A percentile compares a stretch with the other conserved stretches of the same genome.
Conservation (phyloP, 2,888 invertebrate species). For the Prosopocoilus inquinatus region DNA sequence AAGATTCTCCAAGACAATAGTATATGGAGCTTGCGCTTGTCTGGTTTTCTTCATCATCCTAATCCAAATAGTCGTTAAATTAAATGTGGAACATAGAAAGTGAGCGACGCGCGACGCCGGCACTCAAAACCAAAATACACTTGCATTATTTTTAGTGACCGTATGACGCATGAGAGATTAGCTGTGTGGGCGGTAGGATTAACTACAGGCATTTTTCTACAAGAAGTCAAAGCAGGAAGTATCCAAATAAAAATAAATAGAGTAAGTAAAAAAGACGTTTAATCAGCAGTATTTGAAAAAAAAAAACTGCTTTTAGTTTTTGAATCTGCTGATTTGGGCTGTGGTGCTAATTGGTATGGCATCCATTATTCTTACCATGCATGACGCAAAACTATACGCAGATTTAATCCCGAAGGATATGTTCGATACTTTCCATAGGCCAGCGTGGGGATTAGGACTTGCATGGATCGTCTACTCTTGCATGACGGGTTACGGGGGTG, state of each 20-base stretch:
- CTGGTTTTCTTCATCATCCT: not conserved
- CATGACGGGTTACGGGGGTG: conserved; percentile 27
- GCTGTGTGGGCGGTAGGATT: conserved; percentile 22
- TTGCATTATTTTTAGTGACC: conserved; percentile 18
- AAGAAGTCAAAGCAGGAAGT: conserved; percentile 12
- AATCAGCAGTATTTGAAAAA: not conserved
- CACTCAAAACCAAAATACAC: not conserved
- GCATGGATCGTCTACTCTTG: conserved; percentile 31
- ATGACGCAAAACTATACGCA: conserved; percentile 9
- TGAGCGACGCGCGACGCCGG: not conserved
- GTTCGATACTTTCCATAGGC: conserved; percentile 19
- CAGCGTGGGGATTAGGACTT: conserved; percentile 20
- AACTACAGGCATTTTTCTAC: conserved; percentile 18
- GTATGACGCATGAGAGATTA: conserved; percentile 21
- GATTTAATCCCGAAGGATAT: conserved; percentile 14
- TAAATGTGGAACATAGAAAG: not conserved
- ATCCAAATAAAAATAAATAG: conserved; percentile 1
- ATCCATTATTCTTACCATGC: conserved; percentile 13
- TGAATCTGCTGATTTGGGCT: conserved; percentile 16
- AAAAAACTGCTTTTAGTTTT: conserved; percentile 12
- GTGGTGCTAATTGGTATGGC: conserved; percentile 17
- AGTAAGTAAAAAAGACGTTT: not conserved
- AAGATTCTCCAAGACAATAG: not conserved
- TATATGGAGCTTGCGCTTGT: not conserved
- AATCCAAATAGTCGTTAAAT: not conserved